phyloP scores from a whole-genome alignment of 2,113 vertebrate genomes.

The Megaleporinus macrocephalus region DNA sequence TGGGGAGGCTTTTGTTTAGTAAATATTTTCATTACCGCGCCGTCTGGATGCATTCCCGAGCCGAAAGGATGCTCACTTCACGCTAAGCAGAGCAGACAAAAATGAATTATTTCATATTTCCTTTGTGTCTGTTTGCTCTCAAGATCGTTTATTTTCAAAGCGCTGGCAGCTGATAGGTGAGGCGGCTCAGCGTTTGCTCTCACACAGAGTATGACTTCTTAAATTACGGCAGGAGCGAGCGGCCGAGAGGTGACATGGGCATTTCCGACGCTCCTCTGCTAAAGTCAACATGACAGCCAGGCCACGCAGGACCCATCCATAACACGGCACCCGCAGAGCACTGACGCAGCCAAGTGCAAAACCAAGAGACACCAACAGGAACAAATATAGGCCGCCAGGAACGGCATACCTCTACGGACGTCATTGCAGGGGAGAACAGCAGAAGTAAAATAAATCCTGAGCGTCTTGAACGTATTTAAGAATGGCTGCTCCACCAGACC shows the following conservation, averaged over 20 bases:
- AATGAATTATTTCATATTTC: slow-evolving; percentile 50
- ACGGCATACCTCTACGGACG: slow-evolving; percentile 19
- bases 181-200: slow-evolving; percentile 17
- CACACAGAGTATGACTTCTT: slow-evolving; percentile 42
- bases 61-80: slow-evolving; percentile 34
- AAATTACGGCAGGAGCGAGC: slow-evolving; percentile 33
- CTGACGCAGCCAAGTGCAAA: slow-evolving; percentile 7
- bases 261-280: slow-evolving; percentile 31
- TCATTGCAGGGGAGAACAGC: slow-evolving; percentile 21
- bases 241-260: slow-evolving; percentile 41
- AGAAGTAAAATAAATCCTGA: slow-evolving; percentile 39
- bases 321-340: slow-evolving; percentile 28
- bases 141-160: slow-evolving; percentile 47
- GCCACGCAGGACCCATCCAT: slow-evolving; percentile 46
- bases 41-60: slow-evolving; percentile 41
- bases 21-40: slow-evolving; percentile 57
- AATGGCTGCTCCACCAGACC: slow-evolving; percentile 35
- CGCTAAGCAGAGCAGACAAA: slow-evolving; percentile 46
- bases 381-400: slow-evolving; percentile 15
- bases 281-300: slow-evolving; percentile 49
- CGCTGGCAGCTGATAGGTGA: background rate
- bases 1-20: slow-evolving; percentile 52
- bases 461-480: slow-evolving; percentile 39
- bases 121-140: slow-evolving; percentile 43
- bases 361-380: slow-evolving; percentile 10